Evolutionary conservation across 2,113 vertebrate species (phyloP), one percentile per base, ranked within the genome.

Genomic region (Triplophysa siluroides): DNA sequence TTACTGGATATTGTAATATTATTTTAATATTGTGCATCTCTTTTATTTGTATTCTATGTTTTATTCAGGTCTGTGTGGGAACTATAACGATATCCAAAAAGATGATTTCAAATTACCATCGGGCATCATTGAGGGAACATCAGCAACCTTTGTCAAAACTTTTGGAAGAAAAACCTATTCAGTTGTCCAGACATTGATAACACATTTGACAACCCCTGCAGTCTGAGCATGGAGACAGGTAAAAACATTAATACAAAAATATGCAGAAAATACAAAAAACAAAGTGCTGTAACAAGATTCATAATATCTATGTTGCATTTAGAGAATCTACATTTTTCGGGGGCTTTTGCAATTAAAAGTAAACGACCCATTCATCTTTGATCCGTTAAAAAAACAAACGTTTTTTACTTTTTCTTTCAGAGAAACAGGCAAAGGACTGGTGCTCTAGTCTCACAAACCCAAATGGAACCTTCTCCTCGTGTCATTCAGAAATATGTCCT

Each of bases 351-450:
- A 1, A 58, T 19, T 56, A 18, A 5, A 58, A 58, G 54, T 0
- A 58, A n/a, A n/a, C 21, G 14, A 58, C 7, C 19, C 54, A n/a
- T 18, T n/a, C n/a, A n/a, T n/a, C n/a, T n/a, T n/a, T 18, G 16
- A 54, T 54, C 50, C n/a, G n/a, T n/a, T n/a, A n/a, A n/a, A n/a
- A n/a, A n/a, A n/a, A 2, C 54, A 58, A n/a, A 2, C 54, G n/a
- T n/a, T n/a, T n/a, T n/a, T n/a, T n/a, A 58, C 10, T 21, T 21
- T 0, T 58, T 58, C 6, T 21, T 86, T 85, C 88, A 99, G 98
- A 95, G 52, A 89, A 89, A 72, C 97, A 92, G 64, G 97, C 97
- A 21, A 92, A 91, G 78, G 76, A 93, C 66, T 97, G 95, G 96
- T 99, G 97, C 65, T 87, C 90, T 2, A 69, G 85, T 78, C 92